Evolutionary conservation across 2,797 vertebrate species (phyloP).

Genomic region (Passerculus sandwichensis): DNA sequence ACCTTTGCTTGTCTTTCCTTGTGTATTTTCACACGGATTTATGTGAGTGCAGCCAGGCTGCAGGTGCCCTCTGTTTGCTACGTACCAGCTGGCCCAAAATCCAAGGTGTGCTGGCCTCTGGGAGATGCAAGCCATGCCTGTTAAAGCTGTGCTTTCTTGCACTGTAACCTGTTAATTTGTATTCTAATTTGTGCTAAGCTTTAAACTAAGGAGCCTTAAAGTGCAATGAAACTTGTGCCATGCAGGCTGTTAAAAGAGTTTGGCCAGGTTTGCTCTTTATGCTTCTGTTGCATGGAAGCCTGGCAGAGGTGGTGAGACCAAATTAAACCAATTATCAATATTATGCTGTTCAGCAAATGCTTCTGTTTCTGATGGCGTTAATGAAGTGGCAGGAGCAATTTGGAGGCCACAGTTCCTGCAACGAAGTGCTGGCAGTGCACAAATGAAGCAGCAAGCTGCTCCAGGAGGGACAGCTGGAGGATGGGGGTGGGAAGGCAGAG

Average conservation of each 20-base stretch:
- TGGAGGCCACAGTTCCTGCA: fast-evolving
- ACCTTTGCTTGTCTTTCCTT: background rate
- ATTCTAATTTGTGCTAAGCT: background rate
- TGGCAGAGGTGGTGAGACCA: background rate
- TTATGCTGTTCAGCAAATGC: background rate
- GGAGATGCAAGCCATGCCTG: background rate
- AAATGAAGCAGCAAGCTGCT: background rate
- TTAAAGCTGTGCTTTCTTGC: background rate
- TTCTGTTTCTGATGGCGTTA: background rate
- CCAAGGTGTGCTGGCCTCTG: background rate
- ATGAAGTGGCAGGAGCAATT: background rate
- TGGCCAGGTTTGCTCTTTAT: background rate
- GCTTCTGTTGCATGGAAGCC: background rate
- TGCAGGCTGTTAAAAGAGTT: background rate
- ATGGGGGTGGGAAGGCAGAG: background rate
- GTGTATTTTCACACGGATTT: background rate
- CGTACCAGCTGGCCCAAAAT: background rate
- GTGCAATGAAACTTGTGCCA: background rate
- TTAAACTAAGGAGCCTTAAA: background rate
- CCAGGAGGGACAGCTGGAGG: background rate
- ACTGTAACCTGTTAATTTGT: background rate
- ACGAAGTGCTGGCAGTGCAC: background rate
- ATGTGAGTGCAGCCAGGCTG: background rate
- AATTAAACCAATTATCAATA: conserved; percentile 32
- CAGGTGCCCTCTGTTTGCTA: background rate